These are phyloP conservation scores for Incurvaria masculella DNA, from an alignment of 2,888 invertebrate species.

Conservation along the genomic window DNA sequence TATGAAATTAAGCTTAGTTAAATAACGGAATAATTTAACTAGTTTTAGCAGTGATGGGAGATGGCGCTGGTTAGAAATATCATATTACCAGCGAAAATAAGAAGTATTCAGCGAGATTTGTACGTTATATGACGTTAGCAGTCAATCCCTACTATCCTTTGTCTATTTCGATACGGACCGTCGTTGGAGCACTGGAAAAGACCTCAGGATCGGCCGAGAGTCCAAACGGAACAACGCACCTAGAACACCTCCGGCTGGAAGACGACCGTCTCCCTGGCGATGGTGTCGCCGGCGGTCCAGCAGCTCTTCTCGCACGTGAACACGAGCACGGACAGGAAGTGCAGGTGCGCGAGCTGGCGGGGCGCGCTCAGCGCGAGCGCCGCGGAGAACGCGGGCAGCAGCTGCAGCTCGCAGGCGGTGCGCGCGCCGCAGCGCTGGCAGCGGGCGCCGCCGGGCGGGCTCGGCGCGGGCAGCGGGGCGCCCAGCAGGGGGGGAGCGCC, in stretches of 20 bases:
- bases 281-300: conserved; percentile 69
- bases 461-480: conserved; percentile 57
- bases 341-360: conserved; percentile 56
- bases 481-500: conserved; percentile 67
- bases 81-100: too few relatives aligned
- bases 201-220: too few relatives aligned
- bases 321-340: conserved; percentile 84
- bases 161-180: too few relatives aligned
- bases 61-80: too few relatives aligned
- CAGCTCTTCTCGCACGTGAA: conserved; percentile 84
- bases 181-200: too few relatives aligned
- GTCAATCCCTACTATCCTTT: too few relatives aligned
- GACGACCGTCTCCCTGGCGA: conserved; percentile 67
- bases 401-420: conserved; percentile 77
- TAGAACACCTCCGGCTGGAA: conserved; percentile 66
- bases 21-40: too few relatives aligned
- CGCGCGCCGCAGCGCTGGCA: conserved; percentile 71
- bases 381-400: conserved; percentile 76
- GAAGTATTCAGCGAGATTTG: too few relatives aligned
- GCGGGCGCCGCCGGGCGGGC: conserved; percentile 31
- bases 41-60: too few relatives aligned
- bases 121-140: too few relatives aligned
- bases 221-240: too few relatives aligned
- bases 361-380: conserved; percentile 55
- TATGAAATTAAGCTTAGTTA: too few relatives aligned